Base-by-base conservation (phyloP, 1,140 invertebrate genomes). In the Macrosteles quadrilineatus region DNA sequence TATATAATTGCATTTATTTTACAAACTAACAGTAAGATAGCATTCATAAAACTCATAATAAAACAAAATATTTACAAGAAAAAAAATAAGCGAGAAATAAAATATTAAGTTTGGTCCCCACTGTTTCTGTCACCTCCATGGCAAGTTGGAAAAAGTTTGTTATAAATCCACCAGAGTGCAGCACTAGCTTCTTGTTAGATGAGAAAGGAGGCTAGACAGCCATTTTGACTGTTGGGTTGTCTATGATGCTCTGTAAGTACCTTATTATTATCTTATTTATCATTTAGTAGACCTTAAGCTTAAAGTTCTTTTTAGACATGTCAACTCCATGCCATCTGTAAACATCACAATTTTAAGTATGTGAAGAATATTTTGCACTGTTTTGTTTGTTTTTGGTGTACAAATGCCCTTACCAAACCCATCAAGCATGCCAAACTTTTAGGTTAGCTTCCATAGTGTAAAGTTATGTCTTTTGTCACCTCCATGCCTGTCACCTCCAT, bases 321-420 rank as follows among this genome's bases (percentile, higher is more conserved):
- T 55, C 50, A 55, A 14, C 50, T 55, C 50, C 23, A 55, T 55
- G 50, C 9, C 11, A 55, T 55, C 50, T 55, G 23, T 23, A 55
- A 55, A 11, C 19, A 6, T 14, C 14, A n/a, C 9, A 55, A 19
- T 55, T n/a, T 55, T 55, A n/a, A 9, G 6, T 23, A 11, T 55
- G 9, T 55, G 19, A n/a, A 23, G 6, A 23, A 14, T n/a, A n/a
- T 55, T 55, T 55, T 55, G 9, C 6, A 14, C 9, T 14, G 50
- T 14, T n/a, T 11, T 11, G 50, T 23, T 14, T 55, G 6, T 6
- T 55, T 55, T 55, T 14, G 11, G 23, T 55, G 50, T 14, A 55
- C 23, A n/a, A 55, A 55, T n/a, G 23, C 50, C 23, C 6, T 11
- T 11, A 55, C 14, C 23, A 55, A 23, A n/a, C 21, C 11, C 6